A percentile compares a stretch with the other conserved stretches of the same genome.
phyloP scores from a whole-genome alignment of 2,888 invertebrate genomes.

The Penaeus monodon region DNA sequence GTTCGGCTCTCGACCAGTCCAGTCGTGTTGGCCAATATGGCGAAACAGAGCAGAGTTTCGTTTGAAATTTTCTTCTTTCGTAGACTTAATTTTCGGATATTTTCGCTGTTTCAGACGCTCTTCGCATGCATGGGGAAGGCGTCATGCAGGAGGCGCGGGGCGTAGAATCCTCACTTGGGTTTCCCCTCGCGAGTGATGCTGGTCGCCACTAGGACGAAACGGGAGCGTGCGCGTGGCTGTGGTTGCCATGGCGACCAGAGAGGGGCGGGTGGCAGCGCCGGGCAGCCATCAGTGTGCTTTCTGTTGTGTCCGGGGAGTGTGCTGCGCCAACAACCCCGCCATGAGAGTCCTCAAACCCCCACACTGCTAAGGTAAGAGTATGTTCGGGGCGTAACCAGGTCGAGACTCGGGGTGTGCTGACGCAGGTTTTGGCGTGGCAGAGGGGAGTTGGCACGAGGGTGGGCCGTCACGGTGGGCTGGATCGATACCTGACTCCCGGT shows the following conservation, averaged over 20 bases:
- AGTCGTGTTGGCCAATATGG: too few species aligned
- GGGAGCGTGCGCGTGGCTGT: constrained; percentile 27
- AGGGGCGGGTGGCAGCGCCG: constrained; percentile 24
- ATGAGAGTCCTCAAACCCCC: constrained; percentile 61
- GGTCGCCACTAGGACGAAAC: constrained; percentile 1
- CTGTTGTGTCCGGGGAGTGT: constrained; percentile 53
- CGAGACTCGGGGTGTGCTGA: neutral
- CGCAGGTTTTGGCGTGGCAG: neutral
- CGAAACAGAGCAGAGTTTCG: too few species aligned
- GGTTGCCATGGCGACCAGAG: constrained; percentile 38
- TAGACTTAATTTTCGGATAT: too few species aligned
- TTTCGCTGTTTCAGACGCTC: too few species aligned
- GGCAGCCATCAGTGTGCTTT: constrained; percentile 46
- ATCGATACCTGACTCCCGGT: constrained; percentile 16
- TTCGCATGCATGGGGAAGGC: too few species aligned
- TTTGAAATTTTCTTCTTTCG: too few species aligned
- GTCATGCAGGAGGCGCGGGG: too few species aligned
- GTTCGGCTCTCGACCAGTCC: too few species aligned
- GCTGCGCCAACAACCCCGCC: constrained; percentile 29
- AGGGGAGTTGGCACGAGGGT: constrained; percentile 5
- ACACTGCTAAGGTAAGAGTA: constrained; percentile 52
- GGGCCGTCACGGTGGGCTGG: constrained; percentile 25
- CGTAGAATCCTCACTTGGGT: too few species aligned
- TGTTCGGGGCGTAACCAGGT: neutral
- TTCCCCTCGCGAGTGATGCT: constrained; percentile 13